Conservation (phyloP, 2,888 invertebrate species). For the Nomada flava region DNA sequence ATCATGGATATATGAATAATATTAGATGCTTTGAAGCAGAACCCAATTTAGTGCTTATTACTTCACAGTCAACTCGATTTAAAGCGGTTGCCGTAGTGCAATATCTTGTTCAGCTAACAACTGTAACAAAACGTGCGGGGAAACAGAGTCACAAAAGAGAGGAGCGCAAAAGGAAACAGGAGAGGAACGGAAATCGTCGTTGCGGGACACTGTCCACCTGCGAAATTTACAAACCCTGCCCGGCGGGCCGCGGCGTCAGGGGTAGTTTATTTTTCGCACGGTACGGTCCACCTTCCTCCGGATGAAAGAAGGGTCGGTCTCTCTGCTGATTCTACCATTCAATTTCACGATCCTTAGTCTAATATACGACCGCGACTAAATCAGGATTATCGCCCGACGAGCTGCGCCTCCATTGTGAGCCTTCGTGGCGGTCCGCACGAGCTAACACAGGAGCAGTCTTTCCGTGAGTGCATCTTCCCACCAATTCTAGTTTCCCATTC, state of each 20-base stretch:
- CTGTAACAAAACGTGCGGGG: neutral
- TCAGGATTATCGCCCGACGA: constrained; percentile 78
- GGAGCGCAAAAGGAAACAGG: constrained; percentile 14
- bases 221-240: constrained; percentile 74
- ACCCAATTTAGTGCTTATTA: too few species aligned
- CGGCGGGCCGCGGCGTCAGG: constrained; percentile 33
- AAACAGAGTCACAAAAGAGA: constrained; percentile 19
- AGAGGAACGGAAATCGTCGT: constrained; percentile 25
- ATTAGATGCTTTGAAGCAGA: too few species aligned
- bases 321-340: constrained; percentile 78
- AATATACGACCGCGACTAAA: constrained; percentile 79
- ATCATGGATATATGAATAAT: too few species aligned
- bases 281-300: constrained; percentile 49
- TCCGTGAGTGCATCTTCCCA: constrained; percentile 32
- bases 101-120: too few species aligned
- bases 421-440: constrained; percentile 50
- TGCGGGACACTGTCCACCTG: constrained; percentile 69
- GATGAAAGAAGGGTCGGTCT: constrained; percentile 59
- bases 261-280: constrained; percentile 73
- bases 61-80: too few species aligned
- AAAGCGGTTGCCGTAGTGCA: too few species aligned
- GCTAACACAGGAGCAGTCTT: constrained; percentile 32
- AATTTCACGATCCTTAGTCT: constrained; percentile 80
- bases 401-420: constrained; percentile 57
- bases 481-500: constrained; percentile 23